A percentile compares a stretch with the other conserved stretches of the same genome.
phyloP scores from a whole-genome alignment of 2,888 invertebrate genomes.

The Xestia ashworthii region DNA sequence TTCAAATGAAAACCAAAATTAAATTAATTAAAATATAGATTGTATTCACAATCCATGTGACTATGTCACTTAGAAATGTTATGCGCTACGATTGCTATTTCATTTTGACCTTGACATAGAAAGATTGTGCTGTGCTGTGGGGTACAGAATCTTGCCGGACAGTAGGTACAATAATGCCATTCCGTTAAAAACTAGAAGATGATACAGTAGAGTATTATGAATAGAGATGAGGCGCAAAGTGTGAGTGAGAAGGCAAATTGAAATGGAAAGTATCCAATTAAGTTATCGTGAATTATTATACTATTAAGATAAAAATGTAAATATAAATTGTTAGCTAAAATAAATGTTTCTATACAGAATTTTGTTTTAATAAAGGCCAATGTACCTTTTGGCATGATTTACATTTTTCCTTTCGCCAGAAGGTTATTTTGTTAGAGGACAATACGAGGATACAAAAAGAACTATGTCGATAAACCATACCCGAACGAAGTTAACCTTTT shows the following conservation, averaged over 20 bases:
- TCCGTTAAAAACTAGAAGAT: neutral
- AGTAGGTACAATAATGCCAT: slow-evolving; percentile 6
- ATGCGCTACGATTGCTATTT: slow-evolving; percentile 1
- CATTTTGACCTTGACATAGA: neutral
- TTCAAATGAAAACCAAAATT: slow-evolving; percentile 48
- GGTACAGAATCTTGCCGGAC: slow-evolving; percentile 19
- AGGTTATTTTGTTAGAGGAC: no score
- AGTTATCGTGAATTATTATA: slow-evolving; percentile 42
- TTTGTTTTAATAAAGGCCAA: slow-evolving; percentile 19
- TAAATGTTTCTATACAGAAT: slow-evolving; percentile 53
- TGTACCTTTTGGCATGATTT: neutral
- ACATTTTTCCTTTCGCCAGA: no score
- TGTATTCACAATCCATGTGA: slow-evolving; percentile 15
- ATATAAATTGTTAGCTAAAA: slow-evolving; percentile 40
- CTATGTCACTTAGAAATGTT: slow-evolving; percentile 7
- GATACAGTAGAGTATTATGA: slow-evolving; percentile 10
- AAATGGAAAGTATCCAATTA: slow-evolving; percentile 7
- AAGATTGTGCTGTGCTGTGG: slow-evolving; percentile 29
- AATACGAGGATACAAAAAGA: no score
- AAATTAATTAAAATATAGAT: slow-evolving; percentile 10
- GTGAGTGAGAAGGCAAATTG: neutral
- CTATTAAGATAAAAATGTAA: slow-evolving; percentile 37
- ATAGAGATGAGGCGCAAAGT: neutral
- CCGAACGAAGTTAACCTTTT: no score
- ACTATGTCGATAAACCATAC: no score